These are phyloP conservation scores for Helogale parvula DNA, from an alignment of 2,113 vertebrate species.

Conservation along the genomic window DNA sequence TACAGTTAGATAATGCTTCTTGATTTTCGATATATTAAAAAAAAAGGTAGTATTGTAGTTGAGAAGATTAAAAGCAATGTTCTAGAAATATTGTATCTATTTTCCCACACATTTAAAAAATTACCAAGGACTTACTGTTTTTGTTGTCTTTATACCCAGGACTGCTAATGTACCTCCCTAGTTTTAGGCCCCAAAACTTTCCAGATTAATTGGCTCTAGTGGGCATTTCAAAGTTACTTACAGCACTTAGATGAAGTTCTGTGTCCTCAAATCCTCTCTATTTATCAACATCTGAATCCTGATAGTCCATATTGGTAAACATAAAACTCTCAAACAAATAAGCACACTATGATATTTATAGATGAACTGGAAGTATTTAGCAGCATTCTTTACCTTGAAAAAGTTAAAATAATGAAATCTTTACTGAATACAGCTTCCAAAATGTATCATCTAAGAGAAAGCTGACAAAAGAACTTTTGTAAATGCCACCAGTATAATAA, in stretches of 20 bases:
- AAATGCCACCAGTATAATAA: background rate
- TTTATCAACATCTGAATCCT: background rate
- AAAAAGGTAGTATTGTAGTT: background rate
- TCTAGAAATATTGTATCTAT: background rate
- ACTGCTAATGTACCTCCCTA: background rate
- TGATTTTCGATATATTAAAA: background rate
- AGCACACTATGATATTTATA: background rate
- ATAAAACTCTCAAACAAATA: background rate
- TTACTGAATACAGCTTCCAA: background rate
- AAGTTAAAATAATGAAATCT: background rate
- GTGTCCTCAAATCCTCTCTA: background rate
- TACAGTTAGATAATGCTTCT: background rate
- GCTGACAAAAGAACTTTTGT: background rate
- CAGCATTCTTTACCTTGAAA: background rate
- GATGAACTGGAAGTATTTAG: background rate
- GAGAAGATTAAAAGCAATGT: background rate
- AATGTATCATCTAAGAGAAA: background rate
- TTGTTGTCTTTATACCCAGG: background rate
- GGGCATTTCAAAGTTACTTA: background rate
- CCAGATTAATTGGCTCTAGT: background rate
- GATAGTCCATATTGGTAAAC: background rate
- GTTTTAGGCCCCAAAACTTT: background rate
- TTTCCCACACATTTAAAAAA: background rate
- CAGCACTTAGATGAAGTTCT: background rate
- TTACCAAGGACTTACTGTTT: background rate